Evolutionary conservation across 2,113 vertebrate species (phyloP).

Genomic region (Mungos mungo): DNA sequence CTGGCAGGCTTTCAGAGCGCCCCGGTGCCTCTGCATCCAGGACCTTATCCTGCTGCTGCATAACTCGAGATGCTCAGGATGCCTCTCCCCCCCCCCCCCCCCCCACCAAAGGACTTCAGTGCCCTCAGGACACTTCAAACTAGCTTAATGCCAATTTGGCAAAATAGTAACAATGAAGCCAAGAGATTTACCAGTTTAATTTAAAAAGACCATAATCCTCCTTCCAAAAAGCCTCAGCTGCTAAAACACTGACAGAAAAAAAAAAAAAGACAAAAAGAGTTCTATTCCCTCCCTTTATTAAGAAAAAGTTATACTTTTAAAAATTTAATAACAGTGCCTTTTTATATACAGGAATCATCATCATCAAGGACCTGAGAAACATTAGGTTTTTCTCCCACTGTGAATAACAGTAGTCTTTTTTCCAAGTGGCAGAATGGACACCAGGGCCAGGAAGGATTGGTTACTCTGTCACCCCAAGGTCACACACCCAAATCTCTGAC

Average conservation of each 20-base stretch:
- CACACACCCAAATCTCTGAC: background rate
- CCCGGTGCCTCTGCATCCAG: background rate
- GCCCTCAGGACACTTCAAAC: background rate
- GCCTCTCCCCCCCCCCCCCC: background rate
- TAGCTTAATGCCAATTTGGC: background rate
- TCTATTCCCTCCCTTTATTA: background rate
- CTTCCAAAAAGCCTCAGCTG: background rate
- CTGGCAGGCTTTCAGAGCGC: conserved; percentile 1
- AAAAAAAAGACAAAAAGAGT: background rate
- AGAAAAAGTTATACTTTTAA: background rate
- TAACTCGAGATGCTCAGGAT: background rate
- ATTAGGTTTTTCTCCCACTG: background rate
- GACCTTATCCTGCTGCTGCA: background rate
- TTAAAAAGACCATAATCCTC: background rate
- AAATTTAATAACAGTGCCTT: background rate
- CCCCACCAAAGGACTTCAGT: background rate
- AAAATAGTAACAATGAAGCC: background rate
- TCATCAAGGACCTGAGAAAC: background rate
- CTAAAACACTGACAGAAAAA: background rate
- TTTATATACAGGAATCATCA: background rate
- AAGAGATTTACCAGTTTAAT: conserved; percentile 19
- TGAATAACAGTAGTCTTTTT: background rate
- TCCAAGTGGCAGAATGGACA: background rate
- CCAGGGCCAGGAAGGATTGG: background rate
- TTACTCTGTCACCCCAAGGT: conserved; percentile 25